These are phyloP conservation scores for Alaudala cheleensis DNA, from an alignment of 2,113 vertebrate genomes.

Conservation along the genomic window DNA sequence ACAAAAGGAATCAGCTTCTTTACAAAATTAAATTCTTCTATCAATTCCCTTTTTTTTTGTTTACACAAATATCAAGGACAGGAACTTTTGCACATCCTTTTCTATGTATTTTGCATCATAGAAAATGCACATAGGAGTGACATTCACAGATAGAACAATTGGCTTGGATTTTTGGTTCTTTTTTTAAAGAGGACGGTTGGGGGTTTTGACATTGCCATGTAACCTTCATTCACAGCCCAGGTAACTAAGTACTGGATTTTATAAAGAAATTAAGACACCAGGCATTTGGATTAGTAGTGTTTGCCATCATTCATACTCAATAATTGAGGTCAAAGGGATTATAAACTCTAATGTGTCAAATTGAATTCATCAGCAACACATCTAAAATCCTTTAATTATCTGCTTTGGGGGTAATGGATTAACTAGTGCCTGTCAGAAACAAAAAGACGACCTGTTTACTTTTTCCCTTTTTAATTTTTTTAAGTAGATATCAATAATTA, in stretches of 20 bases:
- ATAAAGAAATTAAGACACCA: slow-evolving; percentile 56
- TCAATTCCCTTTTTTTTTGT: background rate
- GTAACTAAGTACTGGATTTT: slow-evolving; percentile 65
- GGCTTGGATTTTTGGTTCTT: no score
- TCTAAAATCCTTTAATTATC: slow-evolving; percentile 67
- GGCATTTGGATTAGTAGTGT: slow-evolving; percentile 61
- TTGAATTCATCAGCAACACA: slow-evolving; percentile 64
- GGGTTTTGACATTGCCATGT: slow-evolving; percentile 38
- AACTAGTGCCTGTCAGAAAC: slow-evolving; percentile 3
- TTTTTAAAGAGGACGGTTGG: background rate
- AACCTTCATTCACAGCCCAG: slow-evolving; percentile 61
- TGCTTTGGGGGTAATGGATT: slow-evolving; percentile 54
- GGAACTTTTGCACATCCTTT: background rate
- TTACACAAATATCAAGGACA: background rate
- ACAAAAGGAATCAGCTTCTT: background rate
- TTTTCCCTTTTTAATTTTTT: background rate
- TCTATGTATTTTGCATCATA: background rate
- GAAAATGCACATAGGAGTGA: background rate
- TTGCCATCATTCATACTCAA: slow-evolving; percentile 69
- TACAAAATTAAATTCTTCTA: background rate
- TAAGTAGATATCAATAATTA: background rate
- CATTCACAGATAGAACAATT: background rate
- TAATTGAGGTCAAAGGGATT: slow-evolving; percentile 74
- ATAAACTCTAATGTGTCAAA: slow-evolving; percentile 71
- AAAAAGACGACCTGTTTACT: background rate